Evolutionary conservation across 2,888 invertebrate species (phyloP), one percentile per base, ranked within the genome.

Genomic region (Dromius quadrimaculatus): DNA sequence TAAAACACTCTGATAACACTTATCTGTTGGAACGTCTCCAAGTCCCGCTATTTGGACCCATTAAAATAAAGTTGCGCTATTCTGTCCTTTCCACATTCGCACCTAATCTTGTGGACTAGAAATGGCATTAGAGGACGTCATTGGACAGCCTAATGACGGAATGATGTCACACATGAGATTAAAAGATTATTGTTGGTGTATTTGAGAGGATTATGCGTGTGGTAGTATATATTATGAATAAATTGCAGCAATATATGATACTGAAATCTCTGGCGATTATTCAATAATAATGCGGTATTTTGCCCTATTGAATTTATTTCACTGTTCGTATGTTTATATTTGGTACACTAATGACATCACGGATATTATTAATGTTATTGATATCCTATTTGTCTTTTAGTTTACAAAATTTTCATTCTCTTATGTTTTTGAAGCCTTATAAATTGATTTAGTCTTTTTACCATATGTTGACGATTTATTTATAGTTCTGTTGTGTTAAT

Each of bases 91-190:
- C 34, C 36, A 34, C 65, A 65, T 65, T 65, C 22, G 17, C 65
- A 65, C 65, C 22, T 65, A 65, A 65, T 65, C 65, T 50, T 13
- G 41, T 23, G 23, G 41, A 11, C 15, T 41, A 41, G 13, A 41
- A 41, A 41, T 41, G 15, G 41, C 41, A 6, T 13, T 41, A 15
- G 15, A 15, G 13, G 15, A 41, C 41, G 41, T 15, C 41, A 15
- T 41, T 41, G 41, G 41, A 9, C 2, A 15, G 11, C 6, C 41
- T 41, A 41, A 41, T 41, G 41, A 41, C 41, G 41, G 2, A 15
- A 9, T 41, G 41, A 41, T 41, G 41, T 41, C 41, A 41, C 41
- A 11, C 41, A 41, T 41, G 6, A n/a, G n/a, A n/a, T 28, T 8
- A 5, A 28, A 28, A 28, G 8, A 8, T 28, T 28, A 28, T 28